A percentile compares a stretch with the other conserved stretches of the same genome.
Conservation (phyloP, 2,113 vertebrate species). For the Notothenia rossii region DNA sequence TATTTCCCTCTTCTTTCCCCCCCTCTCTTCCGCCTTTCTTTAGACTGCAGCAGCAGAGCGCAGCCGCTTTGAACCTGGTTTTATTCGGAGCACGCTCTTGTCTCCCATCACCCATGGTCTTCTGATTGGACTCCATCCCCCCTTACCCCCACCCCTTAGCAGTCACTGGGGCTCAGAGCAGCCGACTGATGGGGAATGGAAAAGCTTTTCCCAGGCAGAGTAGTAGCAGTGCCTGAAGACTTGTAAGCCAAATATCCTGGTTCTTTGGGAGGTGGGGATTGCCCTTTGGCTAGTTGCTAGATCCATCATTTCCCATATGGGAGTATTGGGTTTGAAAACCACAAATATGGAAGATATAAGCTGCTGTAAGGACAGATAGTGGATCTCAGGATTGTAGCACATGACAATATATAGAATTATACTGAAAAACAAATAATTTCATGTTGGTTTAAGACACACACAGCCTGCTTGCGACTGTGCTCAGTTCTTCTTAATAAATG, state of each 20-base stretch:
- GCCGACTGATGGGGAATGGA: constrained; percentile 52
- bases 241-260: constrained; percentile 58
- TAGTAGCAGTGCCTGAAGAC: constrained; percentile 49
- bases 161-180: constrained; percentile 56
- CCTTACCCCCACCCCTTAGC: constrained; percentile 3
- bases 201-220: constrained; percentile 64
- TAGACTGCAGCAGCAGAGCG: constrained; percentile 37
- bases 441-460: constrained; percentile 14
- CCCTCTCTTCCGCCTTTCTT: background rate
- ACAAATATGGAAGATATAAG: constrained; percentile 35
- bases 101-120: constrained; percentile 65
- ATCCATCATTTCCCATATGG: constrained; percentile 42
- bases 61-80: constrained; percentile 29
- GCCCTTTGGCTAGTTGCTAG: constrained; percentile 45
- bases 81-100: constrained; percentile 68
- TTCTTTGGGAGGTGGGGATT: constrained; percentile 57
- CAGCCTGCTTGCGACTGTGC: no score
- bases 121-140: constrained; percentile 59
- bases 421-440: constrained; percentile 21
- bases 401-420: constrained; percentile 20
- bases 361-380: constrained; percentile 21
- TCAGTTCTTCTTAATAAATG: no score
- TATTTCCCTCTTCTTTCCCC: background rate
- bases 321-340: constrained; percentile 32
- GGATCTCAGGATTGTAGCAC: constrained; percentile 11